Conservation (phyloP, 2,797 vertebrate species). For the Dermochelys coriacea region DNA sequence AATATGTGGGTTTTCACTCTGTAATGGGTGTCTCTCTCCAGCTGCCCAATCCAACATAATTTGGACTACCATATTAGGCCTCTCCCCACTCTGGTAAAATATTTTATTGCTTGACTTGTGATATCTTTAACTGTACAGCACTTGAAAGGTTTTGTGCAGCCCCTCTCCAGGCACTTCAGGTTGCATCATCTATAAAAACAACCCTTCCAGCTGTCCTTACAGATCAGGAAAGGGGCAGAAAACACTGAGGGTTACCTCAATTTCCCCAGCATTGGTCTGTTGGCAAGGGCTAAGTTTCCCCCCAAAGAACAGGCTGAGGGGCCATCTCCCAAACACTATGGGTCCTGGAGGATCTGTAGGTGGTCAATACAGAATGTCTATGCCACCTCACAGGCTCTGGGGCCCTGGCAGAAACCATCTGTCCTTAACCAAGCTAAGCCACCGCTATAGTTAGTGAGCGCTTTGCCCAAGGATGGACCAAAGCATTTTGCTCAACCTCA, state of each 20-base stretch:
- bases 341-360: not conserved
- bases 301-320: not conserved
- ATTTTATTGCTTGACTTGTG: not conserved
- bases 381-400: not conserved
- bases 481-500: not conserved
- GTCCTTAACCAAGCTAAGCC: not conserved
- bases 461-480: rapidly evolving
- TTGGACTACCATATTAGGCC: not conserved
- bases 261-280: not conserved
- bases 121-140: not conserved
- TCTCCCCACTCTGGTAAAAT: not conserved
- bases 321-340: not conserved
- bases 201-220: not conserved
- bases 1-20: not conserved
- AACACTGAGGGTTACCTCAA: not conserved
- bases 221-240: not conserved
- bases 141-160: not conserved
- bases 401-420: not conserved
- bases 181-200: not conserved
- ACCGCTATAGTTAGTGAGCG: rapidly evolving
- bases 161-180: not conserved
- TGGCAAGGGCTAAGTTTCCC: not conserved
- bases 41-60: not conserved
- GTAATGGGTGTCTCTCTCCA: not conserved
- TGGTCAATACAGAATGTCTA: not conserved